Percentiles rank a stretch among this genome's conserved stretches.
These are phyloP conservation scores for Synanthedon vespiformis DNA, from an alignment of 2,888 invertebrate species.

Conservation along the genomic window DNA sequence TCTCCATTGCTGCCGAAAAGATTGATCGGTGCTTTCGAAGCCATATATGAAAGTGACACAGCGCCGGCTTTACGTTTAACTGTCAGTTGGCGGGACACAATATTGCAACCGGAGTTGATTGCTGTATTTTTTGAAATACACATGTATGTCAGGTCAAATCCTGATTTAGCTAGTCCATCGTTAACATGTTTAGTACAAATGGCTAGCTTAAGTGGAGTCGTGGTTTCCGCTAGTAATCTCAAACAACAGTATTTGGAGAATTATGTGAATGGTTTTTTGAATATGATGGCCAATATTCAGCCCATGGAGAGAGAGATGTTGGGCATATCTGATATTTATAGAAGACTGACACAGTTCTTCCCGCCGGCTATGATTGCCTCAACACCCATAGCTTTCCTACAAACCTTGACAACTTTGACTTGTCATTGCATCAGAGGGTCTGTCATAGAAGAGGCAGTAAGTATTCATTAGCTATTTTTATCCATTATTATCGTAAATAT, in stretches of 20 bases:
- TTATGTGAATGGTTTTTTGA: conserved; percentile 54
- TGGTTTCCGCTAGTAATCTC: conserved; percentile 35
- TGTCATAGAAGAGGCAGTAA: conserved; percentile 58
- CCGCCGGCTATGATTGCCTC: conserved; percentile 48
- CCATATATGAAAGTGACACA: conserved; percentile 76
- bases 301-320: conserved; percentile 55
- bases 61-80: conserved; percentile 73
- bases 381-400: conserved; percentile 51
- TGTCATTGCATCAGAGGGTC: conserved; percentile 56
- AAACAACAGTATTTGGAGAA: conserved; percentile 60
- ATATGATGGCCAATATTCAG: conserved; percentile 54
- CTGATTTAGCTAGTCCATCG: conserved; percentile 81
- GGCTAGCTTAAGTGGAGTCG: conserved; percentile 54
- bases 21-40: conserved; percentile 78
- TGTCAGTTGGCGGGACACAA: conserved; percentile 80
- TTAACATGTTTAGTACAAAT: conserved; percentile 87
- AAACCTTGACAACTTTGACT: conserved; percentile 51
- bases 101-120: conserved; percentile 79
- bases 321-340: conserved; percentile 57
- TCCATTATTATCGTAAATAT: not conserved
- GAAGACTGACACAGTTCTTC: conserved; percentile 57
- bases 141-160: conserved; percentile 82
- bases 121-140: conserved; percentile 87
- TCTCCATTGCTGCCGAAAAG: conserved; percentile 76
- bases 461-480: conserved; percentile 13